Percentiles rank a stretch among this genome's conserved stretches.
Conservation (phyloP, 2,797 vertebrate genomes). For the Crypturellus tataupa region DNA sequence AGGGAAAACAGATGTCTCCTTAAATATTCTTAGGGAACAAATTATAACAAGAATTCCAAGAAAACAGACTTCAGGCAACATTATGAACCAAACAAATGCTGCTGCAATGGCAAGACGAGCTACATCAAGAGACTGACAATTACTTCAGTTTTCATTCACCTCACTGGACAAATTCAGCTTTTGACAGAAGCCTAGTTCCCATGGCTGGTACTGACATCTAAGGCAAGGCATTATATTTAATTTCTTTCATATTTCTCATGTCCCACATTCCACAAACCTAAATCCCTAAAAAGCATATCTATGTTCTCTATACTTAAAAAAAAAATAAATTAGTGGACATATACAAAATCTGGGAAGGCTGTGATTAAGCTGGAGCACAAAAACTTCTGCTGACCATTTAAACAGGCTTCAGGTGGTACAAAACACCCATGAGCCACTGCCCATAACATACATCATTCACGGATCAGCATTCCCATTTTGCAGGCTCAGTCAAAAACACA, state of each 20-base stretch:
- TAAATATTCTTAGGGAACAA: not conserved
- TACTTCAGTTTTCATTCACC: not conserved
- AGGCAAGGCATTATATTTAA: not conserved
- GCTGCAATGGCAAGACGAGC: not conserved
- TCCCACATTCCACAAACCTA: not conserved
- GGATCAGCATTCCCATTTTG: not conserved
- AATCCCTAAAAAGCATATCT: too few species aligned
- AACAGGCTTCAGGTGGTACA: not conserved
- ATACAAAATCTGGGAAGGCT: not conserved
- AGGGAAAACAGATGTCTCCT: not conserved
- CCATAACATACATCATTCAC: not conserved
- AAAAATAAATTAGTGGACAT: not conserved
- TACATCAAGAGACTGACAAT: not conserved
- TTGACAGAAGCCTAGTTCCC: not conserved
- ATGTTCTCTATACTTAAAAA: not conserved
- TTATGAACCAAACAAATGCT: not conserved
- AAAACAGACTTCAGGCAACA: not conserved
- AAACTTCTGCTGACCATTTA: not conserved
- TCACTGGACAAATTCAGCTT: not conserved
- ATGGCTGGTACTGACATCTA: not conserved
- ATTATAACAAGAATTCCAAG: not conserved
- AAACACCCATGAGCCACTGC: accelerated
- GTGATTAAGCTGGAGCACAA: too few species aligned
- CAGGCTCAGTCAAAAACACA: not conserved
- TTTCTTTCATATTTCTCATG: not conserved